Base-by-base conservation (phyloP, 2,888 invertebrate species). In the Cheilosia grossa region DNA sequence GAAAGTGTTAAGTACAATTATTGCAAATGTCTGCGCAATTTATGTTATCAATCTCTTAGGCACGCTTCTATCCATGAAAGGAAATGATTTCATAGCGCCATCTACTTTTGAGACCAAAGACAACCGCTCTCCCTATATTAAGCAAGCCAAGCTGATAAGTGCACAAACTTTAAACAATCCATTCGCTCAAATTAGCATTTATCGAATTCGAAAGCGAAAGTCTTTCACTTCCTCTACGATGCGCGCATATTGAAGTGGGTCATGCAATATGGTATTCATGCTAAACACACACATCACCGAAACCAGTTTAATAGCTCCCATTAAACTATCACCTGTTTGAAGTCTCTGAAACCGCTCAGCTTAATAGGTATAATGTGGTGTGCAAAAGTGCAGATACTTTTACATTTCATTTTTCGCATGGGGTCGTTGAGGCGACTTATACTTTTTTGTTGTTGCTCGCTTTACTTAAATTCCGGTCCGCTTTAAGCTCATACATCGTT, bases 231-330 rank as follows among this genome's bases (percentile, higher is more conserved):
- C 56, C 73, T 59, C 44, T 61, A 63, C 47, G 5, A 7, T 42
- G 58, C 17, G 51, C 64, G 59, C 53, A 47, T 61, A 70, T 82
- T 49, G 54, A 82, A 54, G 82, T 83, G 73, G 79, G 82, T 83
- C 82, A 83, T 74, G 69, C 63, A 83, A 79, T 79, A 79, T 74
- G 63, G 79, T 69, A 79, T 74, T 79, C 64, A 69, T 10, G n/a
- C 61, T 17, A 69, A n/a, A 30, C 56, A 51, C 49, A 63, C 67
- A 64, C 27, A 67, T 47, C 33, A 51, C 37, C 17, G 37, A 64
- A 79, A 74, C 79, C 79, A 69, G 79, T 79, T 69, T 79, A 73
- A 82, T 64, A 69, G 69, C 56, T 69, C 49, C 58, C 42, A 81
- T 70, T 75, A 74, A 69, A 58, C 69, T 69, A 82, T 79, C 82